Conservation (phyloP, 2,113 vertebrate genomes). For the Notiomystis cincta region DNA sequence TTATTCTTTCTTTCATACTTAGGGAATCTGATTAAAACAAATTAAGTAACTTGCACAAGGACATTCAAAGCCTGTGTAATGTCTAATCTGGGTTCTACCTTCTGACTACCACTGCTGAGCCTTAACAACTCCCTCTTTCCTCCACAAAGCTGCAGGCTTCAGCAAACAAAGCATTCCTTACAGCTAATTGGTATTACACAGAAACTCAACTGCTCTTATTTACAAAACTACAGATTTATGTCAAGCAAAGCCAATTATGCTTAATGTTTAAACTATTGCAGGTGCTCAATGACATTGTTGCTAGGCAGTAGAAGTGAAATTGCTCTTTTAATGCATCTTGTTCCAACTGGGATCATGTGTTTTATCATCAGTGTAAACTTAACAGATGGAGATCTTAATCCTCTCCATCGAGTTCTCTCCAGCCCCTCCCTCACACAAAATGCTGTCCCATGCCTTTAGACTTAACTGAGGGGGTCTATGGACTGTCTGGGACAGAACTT, state of each 20-base stretch:
- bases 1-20: not conserved
- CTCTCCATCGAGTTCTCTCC: not conserved
- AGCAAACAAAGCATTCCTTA: constrained; percentile 77
- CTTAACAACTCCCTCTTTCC: constrained; percentile 32
- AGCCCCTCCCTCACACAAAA: not conserved
- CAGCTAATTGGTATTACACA: constrained; percentile 76
- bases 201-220: constrained; percentile 80
- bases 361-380: constrained; percentile 60
- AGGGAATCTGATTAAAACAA: not conserved
- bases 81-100: not conserved
- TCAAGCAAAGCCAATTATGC: constrained; percentile 83
- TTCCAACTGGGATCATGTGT: constrained; percentile 69
- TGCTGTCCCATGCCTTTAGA: not conserved
- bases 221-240: constrained; percentile 83
- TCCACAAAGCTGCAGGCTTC: constrained; percentile 69
- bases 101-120: not conserved
- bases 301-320: constrained; percentile 75
- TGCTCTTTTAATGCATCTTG: constrained; percentile 70
- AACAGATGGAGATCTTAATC: constrained; percentile 69
- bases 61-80: not conserved
- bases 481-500: not conserved
- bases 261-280: constrained; percentile 83
- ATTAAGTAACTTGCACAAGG: not conserved
- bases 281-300: constrained; percentile 80
- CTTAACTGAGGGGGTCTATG: not conserved